Evolutionary conservation across 2,113 vertebrate genomes (phyloP), one percentile per base, ranked within the genome.

Genomic region (Sinocyclocheilus anshuiensis): DNA sequence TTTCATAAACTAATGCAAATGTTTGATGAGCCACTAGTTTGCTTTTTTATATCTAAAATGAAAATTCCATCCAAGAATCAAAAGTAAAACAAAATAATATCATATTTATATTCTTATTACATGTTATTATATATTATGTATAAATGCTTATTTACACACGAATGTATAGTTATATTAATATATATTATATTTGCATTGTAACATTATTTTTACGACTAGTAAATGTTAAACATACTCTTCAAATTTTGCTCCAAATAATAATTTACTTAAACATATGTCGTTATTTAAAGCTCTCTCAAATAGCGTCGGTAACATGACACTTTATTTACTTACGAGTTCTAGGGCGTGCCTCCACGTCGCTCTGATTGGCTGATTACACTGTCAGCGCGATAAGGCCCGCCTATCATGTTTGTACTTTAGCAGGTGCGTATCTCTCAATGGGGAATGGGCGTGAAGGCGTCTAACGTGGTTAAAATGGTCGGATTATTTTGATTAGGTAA

Each of bases 1-100:
- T 71, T 61, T 61, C 42, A 61, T 61, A 71, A 65, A 80, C 12
- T 71, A 77, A 45, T 71, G 33, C 87, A 84, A 67, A 13, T 33
- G 15, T 75, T 42, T 13, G 36, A n/a, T n/a, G 3, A 61, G 8
- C n/a, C 57, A 10, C 22, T n/a, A n/a, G 2, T 55, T 55, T 55
- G 0, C 16, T 18, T 53, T 53, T 53, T 55, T 20, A 18, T 16
- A 55, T 55, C 53, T 55, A 55, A 55, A 53, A 59, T 55, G 1
- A 39, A 39, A 71, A 71, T 71, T 20, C 5, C 29, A 39, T 22
- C 8, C 8, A 1, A 71, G 67, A 71, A 71, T 71, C 16, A 20
- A 71, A 36, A 55, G 53, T 18, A 55, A 55, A 55, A 55, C 16
- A 6, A 55, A 55, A 55, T 53, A 15, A 53, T 53, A 9, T 71